Base-by-base conservation (phyloP, 2,888 invertebrate genomes). In the Gymnocheta viridis region DNA sequence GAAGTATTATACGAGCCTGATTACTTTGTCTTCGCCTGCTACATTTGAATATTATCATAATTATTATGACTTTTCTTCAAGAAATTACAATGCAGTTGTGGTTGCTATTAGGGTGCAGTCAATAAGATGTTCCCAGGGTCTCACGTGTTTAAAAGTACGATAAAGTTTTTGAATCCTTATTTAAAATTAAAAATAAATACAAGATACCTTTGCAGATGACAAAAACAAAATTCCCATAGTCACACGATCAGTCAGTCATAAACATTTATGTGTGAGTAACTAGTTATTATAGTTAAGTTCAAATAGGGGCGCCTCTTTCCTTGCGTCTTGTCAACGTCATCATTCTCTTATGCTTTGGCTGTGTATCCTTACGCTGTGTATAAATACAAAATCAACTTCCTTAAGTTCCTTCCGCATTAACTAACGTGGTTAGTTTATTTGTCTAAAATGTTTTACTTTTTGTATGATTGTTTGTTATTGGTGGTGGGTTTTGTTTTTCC, bases 31-130 rank as follows among this genome's bases (percentile, higher is more conserved):
- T 47, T 66, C 66, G 76, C 60, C 70, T 69, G 51, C 44, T 22
- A 12, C 35, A 60, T 64, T 60, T 69, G 62, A 73, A 78, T 80
- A 84, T 81, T 67, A 80, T 84, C 80, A 84, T 81, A 84, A 84
- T 84, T 80, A 77, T 84, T 84, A 84, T 84, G 84, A 84, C 84
- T 84, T 81, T 77, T 62, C 72, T 80, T 79, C 76, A 72, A 54
- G 22, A 24, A 78, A 51, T 19, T 49, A 2, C 12, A 24, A 14
- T 17, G 24, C 51, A 51, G 62, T 74, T 41, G 49, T 29, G n/a
- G 38, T n/a, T 35, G 47, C 19, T 58, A 44, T 76, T 49, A 73
- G 84, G 84, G 84, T 81, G 84, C 80, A 76, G 79, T 32, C 22
- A 62, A 32, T 14, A 51, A 81, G 41, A 83, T 81, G 62, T 84